Base-by-base conservation (phyloP, 2,797 vertebrate species). In the Okamejei kenojei region DNA sequence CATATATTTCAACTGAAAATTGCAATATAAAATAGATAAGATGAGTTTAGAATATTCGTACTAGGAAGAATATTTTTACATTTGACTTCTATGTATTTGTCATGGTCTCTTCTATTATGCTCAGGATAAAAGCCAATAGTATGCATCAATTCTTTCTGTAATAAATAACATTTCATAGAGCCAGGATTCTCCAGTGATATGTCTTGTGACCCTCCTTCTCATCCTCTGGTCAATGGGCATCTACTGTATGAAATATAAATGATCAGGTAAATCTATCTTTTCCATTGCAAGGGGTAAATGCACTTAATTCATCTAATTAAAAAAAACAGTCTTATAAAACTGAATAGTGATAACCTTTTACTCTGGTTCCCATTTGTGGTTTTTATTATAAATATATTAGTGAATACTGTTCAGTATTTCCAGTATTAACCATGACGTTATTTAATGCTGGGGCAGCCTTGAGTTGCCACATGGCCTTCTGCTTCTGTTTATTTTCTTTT, bases 191-290 rank as follows among this genome's bases (percentile, higher is more conserved):
- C 96, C 95, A 98, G 95, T 21, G 97, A 98, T 90, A 98, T 93
- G 1, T 94, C 95, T 95, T 98, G 98, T 65, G 95, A 95, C 93
- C 98, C 98, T 94, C 97, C 97, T 0, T 96, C 96, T 95, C 95
- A 97, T 45, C 98, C 98, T 93, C 98, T 95, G 94, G 96, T 96
- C 0, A 97, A 98, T 97, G 97, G 98, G 96, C 97, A 98, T 26
- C 98, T 98, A 73, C 3, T 45, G 45, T 45, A 45, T 45, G 38
- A 91, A 73, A 91, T 58, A 45, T 73, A 71, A 91, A 35, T 45
- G 9, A 86, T 2, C 11, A n/a, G 29, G 58, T 58, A 82, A 58
- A 82, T 86, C 82, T 61, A 84, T 17, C 1, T 63, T n/a, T 86
- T 13, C 4, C 61, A 86, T 63, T 61, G 58, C n/a, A 15, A n/a